Evolutionary conservation across 2,888 invertebrate species (phyloP).

Genomic region (Xylocampa areola): DNA sequence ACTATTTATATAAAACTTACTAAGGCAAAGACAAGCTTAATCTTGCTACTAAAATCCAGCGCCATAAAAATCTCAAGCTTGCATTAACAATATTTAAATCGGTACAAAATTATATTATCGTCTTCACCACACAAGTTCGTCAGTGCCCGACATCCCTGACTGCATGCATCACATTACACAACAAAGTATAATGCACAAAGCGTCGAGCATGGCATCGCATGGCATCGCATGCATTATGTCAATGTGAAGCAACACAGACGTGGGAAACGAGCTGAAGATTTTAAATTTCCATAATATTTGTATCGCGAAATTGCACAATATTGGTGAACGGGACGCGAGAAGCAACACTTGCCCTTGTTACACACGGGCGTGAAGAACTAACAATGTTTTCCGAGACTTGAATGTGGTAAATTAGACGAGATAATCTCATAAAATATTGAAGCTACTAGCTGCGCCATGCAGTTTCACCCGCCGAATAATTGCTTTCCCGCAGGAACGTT

Average conservation of each 20-base stretch:
- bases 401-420: neutral
- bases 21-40: too few relatives aligned
- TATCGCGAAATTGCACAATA: conserved; percentile 77
- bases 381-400: neutral
- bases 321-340: conserved; percentile 54
- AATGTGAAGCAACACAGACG: conserved; percentile 76
- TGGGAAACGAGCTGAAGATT: conserved; percentile 79
- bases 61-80: neutral
- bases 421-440: too few relatives aligned
- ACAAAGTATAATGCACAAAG: conserved; percentile 66
- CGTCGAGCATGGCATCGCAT: conserved; percentile 71
- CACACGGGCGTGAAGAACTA: conserved; percentile 36
- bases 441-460: too few relatives aligned
- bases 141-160: conserved; percentile 41
- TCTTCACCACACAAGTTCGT: conserved; percentile 14
- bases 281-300: conserved; percentile 85
- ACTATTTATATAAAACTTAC: too few relatives aligned
- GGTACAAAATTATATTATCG: neutral
- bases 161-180: conserved; percentile 59
- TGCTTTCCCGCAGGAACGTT: too few relatives aligned
- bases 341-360: conserved; percentile 37
- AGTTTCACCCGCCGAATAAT: too few relatives aligned
- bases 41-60: too few relatives aligned
- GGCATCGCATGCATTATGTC: conserved; percentile 78
- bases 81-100: neutral